These are phyloP conservation scores for Micromesistius poutassou DNA, from an alignment of 2,797 vertebrate species.

Conservation along the genomic window DNA sequence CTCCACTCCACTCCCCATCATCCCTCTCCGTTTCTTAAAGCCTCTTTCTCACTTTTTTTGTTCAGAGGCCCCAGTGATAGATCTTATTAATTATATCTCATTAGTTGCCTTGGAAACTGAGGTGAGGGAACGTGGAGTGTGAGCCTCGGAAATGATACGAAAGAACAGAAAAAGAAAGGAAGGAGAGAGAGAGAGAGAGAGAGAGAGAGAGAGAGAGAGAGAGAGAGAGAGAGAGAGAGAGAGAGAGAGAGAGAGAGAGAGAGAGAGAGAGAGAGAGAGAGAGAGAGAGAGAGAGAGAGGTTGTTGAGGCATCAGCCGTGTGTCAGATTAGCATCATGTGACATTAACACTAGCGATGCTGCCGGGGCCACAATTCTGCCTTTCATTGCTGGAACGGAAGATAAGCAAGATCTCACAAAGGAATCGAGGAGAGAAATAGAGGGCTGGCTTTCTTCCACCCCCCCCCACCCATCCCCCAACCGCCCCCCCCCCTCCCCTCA, in stretches of 20 bases:
- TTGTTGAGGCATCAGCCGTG: slow-evolving; percentile 70
- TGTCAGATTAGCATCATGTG: slow-evolving; percentile 81
- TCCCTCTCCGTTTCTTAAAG: slow-evolving; percentile 54
- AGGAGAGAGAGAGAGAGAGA: slow-evolving; percentile 32
- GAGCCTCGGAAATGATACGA: slow-evolving; percentile 40
- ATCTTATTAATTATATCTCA: slow-evolving; percentile 83
- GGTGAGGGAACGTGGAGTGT: slow-evolving; percentile 68
- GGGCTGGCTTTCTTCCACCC: slow-evolving; percentile 63
- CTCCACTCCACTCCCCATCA: slow-evolving; percentile 37
- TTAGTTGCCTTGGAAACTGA: slow-evolving; percentile 82
- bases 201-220: slow-evolving; percentile 20
- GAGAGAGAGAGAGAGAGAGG: slow-evolving; percentile 53
- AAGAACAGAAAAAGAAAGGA: background rate
- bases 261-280: slow-evolving; percentile 53
- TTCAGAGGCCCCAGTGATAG: slow-evolving; percentile 62
- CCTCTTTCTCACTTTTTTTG: slow-evolving; percentile 56
- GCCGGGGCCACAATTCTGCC: slow-evolving; percentile 68
- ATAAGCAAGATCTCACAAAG: slow-evolving; percentile 71
- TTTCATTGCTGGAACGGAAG: slow-evolving; percentile 73
- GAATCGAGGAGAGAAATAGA: slow-evolving; percentile 50
- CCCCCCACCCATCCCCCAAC: slow-evolving; percentile 39
- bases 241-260: slow-evolving; percentile 7
- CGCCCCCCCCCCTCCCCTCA: slow-evolving; percentile 36
- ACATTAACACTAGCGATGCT: slow-evolving; percentile 74
- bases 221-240: no score